Base-by-base conservation (phyloP, 2,888 invertebrate genomes). In the Rhodophaea formosa region DNA sequence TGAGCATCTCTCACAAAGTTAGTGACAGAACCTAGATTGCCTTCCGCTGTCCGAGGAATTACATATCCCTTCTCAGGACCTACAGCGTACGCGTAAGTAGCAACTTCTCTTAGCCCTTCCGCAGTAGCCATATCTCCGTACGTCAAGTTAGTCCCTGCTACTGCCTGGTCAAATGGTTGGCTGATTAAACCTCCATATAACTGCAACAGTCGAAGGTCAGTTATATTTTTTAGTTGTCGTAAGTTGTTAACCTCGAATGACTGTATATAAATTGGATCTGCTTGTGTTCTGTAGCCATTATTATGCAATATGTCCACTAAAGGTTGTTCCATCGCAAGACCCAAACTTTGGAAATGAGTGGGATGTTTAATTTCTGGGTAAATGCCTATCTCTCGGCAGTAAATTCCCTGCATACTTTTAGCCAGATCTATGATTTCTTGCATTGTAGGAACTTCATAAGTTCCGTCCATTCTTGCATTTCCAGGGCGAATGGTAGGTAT, bases 241-340 rank as follows among this genome's bases (percentile, higher is more conserved):
- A 91, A 77, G 62, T 91, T 91, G 30, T 64, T 81, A 1, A 89
- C 80, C 75, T 91, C 90, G 67, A 90, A 89, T 0, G 90, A 90
- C 62, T 90, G 90, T 44, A 91, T 88, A 58, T 84, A 88, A 53
- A 84, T 77, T 1, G 86, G 84, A 15, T 86, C 78, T 55, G 77
- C 63, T 6, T 72, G 63, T 7, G 83, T 82, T 6, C 59, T 49
- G 62, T 89, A 91, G 7, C 86, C 86, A 56, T 88, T 89, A 14
- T 56, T 72, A 62, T 86, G 84, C 2, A 91, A 75, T 42, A 78
- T 73, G 14, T 87, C 80, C 0, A 88, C 86, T 8, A 90, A 62
- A 1, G 77, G 74, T 46, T 67, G 64, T 65, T 91, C 90, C 84
- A 91, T 85, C 3, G 84, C 71, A 30, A 90, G 67, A 3, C 80